Percentiles rank a stretch among this genome's conserved stretches.
phyloP scores from a whole-genome alignment of 2,113 vertebrate genomes.

The Campylorhamphus procurvoides region DNA sequence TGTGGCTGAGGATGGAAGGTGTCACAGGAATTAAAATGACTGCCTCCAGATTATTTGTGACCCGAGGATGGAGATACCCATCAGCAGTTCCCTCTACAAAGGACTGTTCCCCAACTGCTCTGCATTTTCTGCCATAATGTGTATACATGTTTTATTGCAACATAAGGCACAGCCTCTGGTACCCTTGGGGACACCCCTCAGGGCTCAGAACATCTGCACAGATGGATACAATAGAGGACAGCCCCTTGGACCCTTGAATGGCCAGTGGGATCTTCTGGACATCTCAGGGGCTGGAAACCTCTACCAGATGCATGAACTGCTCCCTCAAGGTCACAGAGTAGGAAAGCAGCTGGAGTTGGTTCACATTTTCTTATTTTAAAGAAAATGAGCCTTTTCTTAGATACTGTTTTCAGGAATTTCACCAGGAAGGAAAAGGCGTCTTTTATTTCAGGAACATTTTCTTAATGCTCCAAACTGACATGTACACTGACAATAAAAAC shows the following conservation, averaged over 20 bases:
- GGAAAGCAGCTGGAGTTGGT: neutral
- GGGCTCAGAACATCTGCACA: neutral
- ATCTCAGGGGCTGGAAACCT: neutral
- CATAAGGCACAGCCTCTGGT: fast-evolving
- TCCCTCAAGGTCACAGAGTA: neutral
- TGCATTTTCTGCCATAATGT: neutral
- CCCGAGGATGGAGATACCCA: neutral
- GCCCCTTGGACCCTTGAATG: neutral
- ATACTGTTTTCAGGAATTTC: neutral
- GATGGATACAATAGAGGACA: neutral
- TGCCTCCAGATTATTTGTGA: neutral
- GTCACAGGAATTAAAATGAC: slow-evolving; percentile 6
- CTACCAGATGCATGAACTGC: neutral
- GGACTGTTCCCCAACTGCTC: neutral
- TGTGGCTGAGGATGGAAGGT: neutral
- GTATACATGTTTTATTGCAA: neutral
- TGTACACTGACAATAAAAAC: neutral
- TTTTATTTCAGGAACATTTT: slow-evolving; percentile 13
- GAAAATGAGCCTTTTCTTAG: neutral
- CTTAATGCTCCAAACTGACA: neutral
- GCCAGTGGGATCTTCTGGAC: neutral
- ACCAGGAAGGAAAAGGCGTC: neutral
- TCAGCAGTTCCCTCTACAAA: neutral
- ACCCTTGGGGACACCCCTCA: neutral
- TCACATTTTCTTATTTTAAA: neutral